Conservation (phyloP, 2,888 invertebrate species). For the Acleris literana region DNA sequence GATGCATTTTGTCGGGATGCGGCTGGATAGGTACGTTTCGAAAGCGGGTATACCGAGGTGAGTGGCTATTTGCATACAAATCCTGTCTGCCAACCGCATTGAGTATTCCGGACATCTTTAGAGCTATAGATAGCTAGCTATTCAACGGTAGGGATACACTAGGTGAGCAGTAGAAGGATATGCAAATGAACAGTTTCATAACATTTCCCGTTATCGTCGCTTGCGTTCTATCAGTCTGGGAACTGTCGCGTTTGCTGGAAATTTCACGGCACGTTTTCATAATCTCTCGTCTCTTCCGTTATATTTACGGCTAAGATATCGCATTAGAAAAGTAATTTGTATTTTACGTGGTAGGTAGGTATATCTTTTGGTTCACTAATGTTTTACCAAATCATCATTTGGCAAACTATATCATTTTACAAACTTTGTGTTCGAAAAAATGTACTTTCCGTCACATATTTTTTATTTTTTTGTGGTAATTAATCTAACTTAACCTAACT, state of each 20-base stretch:
- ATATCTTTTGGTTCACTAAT: too few species aligned
- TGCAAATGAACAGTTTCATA: slow-evolving; percentile 13
- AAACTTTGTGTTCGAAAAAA: too few species aligned
- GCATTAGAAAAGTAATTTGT: too few species aligned
- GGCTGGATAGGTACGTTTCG: slow-evolving; percentile 13
- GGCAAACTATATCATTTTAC: too few species aligned
- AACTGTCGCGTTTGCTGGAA: neutral
- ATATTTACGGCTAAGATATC: neutral
- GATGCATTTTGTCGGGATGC: slow-evolving; percentile 17
- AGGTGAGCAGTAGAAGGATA: neutral
- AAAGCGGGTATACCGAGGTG: slow-evolving; percentile 17
- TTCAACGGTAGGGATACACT: neutral
- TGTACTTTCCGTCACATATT: too few species aligned
- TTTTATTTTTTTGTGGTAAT: too few species aligned
- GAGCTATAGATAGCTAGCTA: slow-evolving; percentile 2
- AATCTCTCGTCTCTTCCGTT: neutral
- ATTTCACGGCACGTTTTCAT: neutral
- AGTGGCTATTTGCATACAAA: slow-evolving; percentile 23
- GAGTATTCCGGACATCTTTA: slow-evolving; percentile 7
- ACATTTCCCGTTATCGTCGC: neutral
- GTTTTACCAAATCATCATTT: too few species aligned
- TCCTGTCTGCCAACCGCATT: slow-evolving; percentile 11
- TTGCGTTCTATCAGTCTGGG: neutral
- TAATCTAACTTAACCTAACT: too few species aligned
- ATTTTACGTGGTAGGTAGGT: too few species aligned